Evolutionary conservation across 2,113 vertebrate genomes (phyloP), one percentile per base, ranked within the genome.

Genomic region (Varanus komodoensis): DNA sequence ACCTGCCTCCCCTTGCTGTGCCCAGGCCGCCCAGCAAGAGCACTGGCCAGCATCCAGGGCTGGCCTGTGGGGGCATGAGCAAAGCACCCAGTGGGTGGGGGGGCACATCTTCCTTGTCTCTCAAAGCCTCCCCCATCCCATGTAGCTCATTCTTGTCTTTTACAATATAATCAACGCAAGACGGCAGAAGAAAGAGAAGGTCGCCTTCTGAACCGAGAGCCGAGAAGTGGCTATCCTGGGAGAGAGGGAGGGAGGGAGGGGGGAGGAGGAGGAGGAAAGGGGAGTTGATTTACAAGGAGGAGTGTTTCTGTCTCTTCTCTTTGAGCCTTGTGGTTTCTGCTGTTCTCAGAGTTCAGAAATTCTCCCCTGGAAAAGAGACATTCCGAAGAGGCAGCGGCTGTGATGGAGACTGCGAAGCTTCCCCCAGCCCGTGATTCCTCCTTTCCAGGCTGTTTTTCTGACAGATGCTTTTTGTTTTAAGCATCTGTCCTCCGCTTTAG

Each of bases 101-200:
- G 64, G 64, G 32, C 6, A 29, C 52, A 12, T 54, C 54, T 12
- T 12, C 54, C 54, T 12, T 12, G 6, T 54, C 11, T 54, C 11
- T 54, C 11, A 54, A 54, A 54, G 54, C 12, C 34, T 52, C 68
- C 8, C 34, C 44, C 25, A 6, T 50, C 67, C 73, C 29, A 75
- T 29, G 75, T 80, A 29, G 50, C 89, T 86, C 75, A n/a, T 74
- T 81, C 84, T 86, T 86, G 77, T 61, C 84, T 82, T 25, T 23
- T 14, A 74, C 68, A 82, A 82, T 82, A 81, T 67, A 74, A 81
- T 73, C 84, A 64, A 68, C 54, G 64, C 50, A 15, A 81, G n/a
- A 64, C 8, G 64, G 67, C 64, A 74, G 21, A 32, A 11, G 38
- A 44, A 44, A 44, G 38, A 79, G 54, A 50, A 1, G 4, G 34